These are phyloP conservation scores for Dyspetes luteomarginatus DNA, from an alignment of 2,888 invertebrate species.

Conservation along the genomic window DNA sequence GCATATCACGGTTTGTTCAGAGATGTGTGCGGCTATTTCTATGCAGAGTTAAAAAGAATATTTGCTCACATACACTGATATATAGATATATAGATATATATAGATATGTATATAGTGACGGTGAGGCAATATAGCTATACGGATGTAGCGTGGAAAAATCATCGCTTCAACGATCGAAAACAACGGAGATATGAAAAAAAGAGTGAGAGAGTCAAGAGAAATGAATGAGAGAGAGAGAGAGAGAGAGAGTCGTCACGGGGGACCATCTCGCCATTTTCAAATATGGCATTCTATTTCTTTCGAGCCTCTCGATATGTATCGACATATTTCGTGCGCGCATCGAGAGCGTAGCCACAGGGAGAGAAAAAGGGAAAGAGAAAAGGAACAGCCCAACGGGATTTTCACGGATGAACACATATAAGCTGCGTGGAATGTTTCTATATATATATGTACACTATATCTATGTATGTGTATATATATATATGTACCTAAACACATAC, in stretches of 20 bases:
- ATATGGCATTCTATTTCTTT: conserved; percentile 47
- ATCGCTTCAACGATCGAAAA: conserved; percentile 54
- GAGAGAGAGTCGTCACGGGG: conserved; percentile 11
- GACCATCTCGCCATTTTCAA: conserved; percentile 29
- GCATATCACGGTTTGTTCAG: no score
- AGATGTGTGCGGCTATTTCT: no score
- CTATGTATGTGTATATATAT: neutral
- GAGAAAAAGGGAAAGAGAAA: neutral
- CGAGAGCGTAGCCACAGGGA: conserved; percentile 11
- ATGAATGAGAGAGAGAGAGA: conserved; percentile 2
- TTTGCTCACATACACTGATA: no score
- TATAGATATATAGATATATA: no score
- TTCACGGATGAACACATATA: conserved; percentile 43
- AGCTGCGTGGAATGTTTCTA: neutral
- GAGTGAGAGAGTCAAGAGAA: neutral
- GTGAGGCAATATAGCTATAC: conserved; percentile 8
- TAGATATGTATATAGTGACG: neutral
- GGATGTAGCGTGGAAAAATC: conserved; percentile 41
- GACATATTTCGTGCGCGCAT: conserved; percentile 30
- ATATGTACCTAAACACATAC: neutral
- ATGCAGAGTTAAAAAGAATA: no score
- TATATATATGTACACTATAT: no score
- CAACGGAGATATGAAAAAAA: conserved; percentile 27
- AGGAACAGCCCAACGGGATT: conserved; percentile 39
- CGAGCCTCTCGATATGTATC: conserved; percentile 45